Evolutionary conservation across 2,113 vertebrate species (phyloP).

Genomic region (Bombycilla garrulus): DNA sequence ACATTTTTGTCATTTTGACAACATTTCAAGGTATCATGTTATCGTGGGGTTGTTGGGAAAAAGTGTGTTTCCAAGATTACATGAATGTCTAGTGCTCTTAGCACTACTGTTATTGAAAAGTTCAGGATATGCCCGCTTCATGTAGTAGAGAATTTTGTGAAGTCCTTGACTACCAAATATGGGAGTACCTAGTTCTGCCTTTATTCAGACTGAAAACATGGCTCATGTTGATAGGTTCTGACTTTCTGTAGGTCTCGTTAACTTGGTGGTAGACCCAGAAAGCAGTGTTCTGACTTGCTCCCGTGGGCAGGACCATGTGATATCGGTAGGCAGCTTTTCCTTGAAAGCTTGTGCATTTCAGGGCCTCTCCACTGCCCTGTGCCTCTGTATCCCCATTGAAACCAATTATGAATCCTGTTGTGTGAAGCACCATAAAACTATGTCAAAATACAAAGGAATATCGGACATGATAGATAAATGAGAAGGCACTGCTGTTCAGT

Average conservation of each 20-base stretch:
- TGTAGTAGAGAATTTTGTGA: neutral
- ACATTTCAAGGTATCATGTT: neutral
- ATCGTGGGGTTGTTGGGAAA: fast-evolving
- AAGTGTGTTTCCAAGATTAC: neutral
- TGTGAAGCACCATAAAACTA: neutral
- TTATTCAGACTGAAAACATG: neutral
- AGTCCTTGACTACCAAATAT: neutral
- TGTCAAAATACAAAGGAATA: neutral
- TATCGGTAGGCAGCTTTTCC: neutral
- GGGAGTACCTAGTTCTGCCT: neutral
- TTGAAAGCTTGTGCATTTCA: neutral
- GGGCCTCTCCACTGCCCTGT: neutral
- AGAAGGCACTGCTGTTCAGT: neutral
- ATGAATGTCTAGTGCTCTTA: neutral
- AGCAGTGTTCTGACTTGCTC: neutral
- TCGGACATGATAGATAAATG: neutral
- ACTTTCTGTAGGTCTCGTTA: neutral
- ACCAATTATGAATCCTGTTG: neutral
- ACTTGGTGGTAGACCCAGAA: neutral
- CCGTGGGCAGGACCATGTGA: neutral
- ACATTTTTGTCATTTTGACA: neutral
- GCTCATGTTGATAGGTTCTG: neutral
- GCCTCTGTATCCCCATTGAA: neutral
- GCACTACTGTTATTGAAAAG: neutral
- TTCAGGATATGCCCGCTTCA: neutral